Evolutionary conservation across 2,888 invertebrate species (phyloP).

Genomic region (Aspidiotus rigidus): DNA sequence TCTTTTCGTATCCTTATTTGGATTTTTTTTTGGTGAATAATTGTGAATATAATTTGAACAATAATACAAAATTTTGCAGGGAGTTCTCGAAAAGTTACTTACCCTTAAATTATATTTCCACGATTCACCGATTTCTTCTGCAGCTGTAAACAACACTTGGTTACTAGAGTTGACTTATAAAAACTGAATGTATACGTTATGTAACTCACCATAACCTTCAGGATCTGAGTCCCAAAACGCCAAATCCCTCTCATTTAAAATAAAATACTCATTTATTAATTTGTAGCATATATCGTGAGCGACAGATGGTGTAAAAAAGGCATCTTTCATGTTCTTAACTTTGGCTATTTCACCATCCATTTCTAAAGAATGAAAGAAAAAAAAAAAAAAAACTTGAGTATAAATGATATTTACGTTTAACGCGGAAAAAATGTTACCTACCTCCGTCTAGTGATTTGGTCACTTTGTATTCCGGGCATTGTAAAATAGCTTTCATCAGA

Average conservation of each 20-base stretch:
- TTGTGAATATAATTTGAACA: not conserved
- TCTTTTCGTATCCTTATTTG: not conserved
- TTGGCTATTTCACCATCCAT: conserved; percentile 41
- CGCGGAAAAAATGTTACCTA: not conserved
- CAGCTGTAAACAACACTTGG: conserved; percentile 43
- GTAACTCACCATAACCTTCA: conserved; percentile 46
- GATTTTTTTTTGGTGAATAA: not conserved
- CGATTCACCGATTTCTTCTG: conserved; percentile 79
- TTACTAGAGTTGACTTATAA: conserved; percentile 5
- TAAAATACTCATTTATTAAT: conserved; percentile 78
- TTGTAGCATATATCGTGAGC: conserved; percentile 73
- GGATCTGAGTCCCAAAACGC: conserved; percentile 83
- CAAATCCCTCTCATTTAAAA: conserved; percentile 72
- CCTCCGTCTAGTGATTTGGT: not conserved
- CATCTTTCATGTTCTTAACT: conserved; percentile 26
- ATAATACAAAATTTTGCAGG: conserved; percentile 1
- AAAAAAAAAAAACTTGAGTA: not conserved
- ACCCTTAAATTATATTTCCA: conserved; percentile 87
- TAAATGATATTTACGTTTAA: not conserved
- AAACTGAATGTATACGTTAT: not conserved
- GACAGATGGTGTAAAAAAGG: conserved; percentile 64
- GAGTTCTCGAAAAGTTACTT: conserved; percentile 41
- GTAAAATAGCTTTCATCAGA: conserved; percentile 72
- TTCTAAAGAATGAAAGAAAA: conserved; percentile 40
- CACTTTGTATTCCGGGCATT: conserved; percentile 64